phyloP scores from a whole-genome alignment of 2,797 vertebrate species.

The Odontamblyopus rebecca region DNA sequence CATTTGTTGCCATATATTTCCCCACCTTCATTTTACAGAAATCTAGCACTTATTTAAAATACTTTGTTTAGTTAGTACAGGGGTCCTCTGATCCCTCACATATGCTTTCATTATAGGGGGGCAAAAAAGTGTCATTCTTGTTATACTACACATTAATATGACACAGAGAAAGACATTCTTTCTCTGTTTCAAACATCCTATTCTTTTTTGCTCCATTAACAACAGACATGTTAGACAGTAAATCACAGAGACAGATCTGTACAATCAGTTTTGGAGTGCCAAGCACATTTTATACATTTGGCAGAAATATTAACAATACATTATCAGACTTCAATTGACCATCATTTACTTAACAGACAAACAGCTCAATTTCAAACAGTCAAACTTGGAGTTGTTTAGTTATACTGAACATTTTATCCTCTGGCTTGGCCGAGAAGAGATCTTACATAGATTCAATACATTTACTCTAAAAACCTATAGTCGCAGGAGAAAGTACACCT shows the following conservation, averaged over 20 bases:
- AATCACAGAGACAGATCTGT: constrained; percentile 65
- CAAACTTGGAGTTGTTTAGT: constrained; percentile 40
- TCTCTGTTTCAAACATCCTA: constrained; percentile 34
- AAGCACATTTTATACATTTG: constrained; percentile 63
- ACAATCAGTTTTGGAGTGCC: constrained; percentile 63
- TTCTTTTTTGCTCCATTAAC: constrained; percentile 55
- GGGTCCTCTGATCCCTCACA: background rate
- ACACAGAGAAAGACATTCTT: constrained; percentile 58
- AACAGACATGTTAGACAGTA: constrained; percentile 57
- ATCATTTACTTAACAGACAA: constrained; percentile 57
- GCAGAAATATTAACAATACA: constrained; percentile 63
- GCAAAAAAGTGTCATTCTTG: constrained; percentile 42
- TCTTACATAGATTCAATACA: constrained; percentile 20
- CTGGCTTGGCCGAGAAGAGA: constrained; percentile 34
- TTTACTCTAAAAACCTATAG: constrained; percentile 74
- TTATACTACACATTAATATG: constrained; percentile 69
- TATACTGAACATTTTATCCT: constrained; percentile 40
- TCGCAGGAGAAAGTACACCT: constrained; percentile 95
- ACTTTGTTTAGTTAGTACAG: background rate
- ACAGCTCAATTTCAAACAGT: constrained; percentile 61
- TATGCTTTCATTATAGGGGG: background rate
- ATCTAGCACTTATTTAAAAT: background rate
- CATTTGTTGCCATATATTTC: background rate
- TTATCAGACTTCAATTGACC: constrained; percentile 49
- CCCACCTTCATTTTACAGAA: background rate